phyloP scores from a whole-genome alignment of 2,888 invertebrate species.

The Coenonympha arcania region DNA sequence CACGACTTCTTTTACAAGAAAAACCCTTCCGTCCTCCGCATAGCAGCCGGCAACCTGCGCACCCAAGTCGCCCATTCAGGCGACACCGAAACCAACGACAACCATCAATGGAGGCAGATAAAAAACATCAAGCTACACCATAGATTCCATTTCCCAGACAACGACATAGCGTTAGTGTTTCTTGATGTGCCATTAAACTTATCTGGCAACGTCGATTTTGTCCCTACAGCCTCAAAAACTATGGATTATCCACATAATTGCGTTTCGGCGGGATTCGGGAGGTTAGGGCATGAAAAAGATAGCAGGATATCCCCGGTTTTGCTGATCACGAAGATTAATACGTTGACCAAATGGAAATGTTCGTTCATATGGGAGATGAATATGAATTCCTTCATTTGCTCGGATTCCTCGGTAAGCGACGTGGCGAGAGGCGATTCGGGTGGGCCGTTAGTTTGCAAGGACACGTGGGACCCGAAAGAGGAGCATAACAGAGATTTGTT shows the following conservation, averaged over 20 bases:
- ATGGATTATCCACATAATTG: conserved; percentile 40
- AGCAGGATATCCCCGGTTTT: conserved; percentile 34
- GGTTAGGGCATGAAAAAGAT: conserved; percentile 19
- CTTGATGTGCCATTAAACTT: conserved; percentile 36
- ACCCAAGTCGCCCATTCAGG: conserved; percentile 37
- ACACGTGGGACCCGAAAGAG: conserved; percentile 36
- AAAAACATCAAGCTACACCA: conserved; percentile 28
- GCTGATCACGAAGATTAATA: conserved; percentile 38
- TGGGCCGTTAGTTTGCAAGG: conserved; percentile 47
- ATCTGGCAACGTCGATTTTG: conserved; percentile 32
- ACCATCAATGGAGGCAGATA: conserved; percentile 35
- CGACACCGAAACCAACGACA: conserved; percentile 29
- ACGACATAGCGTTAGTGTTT: conserved; percentile 46
- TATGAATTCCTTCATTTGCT: conserved; percentile 44
- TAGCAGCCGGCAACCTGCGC: conserved; percentile 43
- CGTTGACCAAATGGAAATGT: conserved; percentile 39
- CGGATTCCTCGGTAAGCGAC: conserved; percentile 38
- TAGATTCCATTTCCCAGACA: conserved; percentile 34
- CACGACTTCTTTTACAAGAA: conserved; percentile 38
- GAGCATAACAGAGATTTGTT: conserved; percentile 33
- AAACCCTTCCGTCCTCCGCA: conserved; percentile 33
- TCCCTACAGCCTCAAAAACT: conserved; percentile 28
- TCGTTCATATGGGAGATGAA: conserved; percentile 47
- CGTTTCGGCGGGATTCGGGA: conserved; percentile 44
- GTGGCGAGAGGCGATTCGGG: conserved; percentile 54